Evolutionary conservation across 2,888 invertebrate genomes (phyloP).

Genomic region (Dromius quadrimaculatus): DNA sequence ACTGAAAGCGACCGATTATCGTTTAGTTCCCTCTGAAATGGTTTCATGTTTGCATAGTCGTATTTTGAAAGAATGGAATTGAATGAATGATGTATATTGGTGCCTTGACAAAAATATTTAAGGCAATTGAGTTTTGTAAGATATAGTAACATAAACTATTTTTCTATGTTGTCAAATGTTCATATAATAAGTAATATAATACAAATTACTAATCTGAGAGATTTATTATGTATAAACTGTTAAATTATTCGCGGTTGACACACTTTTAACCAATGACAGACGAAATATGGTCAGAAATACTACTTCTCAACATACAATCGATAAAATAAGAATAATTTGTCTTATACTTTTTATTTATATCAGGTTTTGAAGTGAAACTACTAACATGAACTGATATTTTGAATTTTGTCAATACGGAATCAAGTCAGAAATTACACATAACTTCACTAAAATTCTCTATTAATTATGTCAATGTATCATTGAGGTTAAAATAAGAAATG

Average conservation of each 20-base stretch:
- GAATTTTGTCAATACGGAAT: too few species aligned
- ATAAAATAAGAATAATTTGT: neutral
- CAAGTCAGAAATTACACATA: too few species aligned
- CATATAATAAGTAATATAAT: slow-evolving; percentile 60
- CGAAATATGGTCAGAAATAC: too few species aligned
- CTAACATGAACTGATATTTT: too few species aligned
- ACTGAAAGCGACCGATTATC: slow-evolving; percentile 6
- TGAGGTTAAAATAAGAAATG: too few species aligned
- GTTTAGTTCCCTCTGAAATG: slow-evolving; percentile 1
- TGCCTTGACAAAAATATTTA: slow-evolving; percentile 69
- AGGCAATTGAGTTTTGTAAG: slow-evolving; percentile 79
- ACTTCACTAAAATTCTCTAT: too few species aligned
- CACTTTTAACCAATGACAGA: too few species aligned
- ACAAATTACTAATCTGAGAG: slow-evolving; percentile 27
- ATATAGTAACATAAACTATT: slow-evolving; percentile 75
- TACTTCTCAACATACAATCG: neutral
- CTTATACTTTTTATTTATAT: neutral
- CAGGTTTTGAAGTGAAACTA: too few species aligned
- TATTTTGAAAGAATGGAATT: slow-evolving; percentile 42
- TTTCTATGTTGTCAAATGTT: slow-evolving; percentile 75
- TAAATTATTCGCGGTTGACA: slow-evolving; percentile 12
- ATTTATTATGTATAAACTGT: slow-evolving; percentile 42
- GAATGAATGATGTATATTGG: slow-evolving; percentile 65
- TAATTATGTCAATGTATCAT: too few species aligned
- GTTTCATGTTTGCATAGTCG: slow-evolving; percentile 22